Percentiles rank a stretch among this genome's conserved stretches.
Conservation (phyloP, 2,888 invertebrate genomes). For the Plebejus argus region DNA sequence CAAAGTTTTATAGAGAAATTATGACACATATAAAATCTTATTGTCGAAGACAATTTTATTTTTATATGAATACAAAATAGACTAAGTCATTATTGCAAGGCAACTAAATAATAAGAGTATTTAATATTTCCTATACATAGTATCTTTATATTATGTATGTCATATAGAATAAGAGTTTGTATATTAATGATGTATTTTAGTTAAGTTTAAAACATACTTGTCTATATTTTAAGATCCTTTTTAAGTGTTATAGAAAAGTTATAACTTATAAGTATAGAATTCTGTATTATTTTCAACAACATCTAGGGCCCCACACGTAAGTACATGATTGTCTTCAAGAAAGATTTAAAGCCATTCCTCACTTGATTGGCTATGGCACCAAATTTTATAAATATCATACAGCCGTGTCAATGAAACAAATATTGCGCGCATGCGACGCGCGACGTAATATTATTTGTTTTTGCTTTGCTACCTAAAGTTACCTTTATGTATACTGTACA, state of each 20-base stretch:
- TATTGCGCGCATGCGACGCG: neutral
- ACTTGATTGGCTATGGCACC: neutral
- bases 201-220: neutral
- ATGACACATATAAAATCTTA: slow-evolving; percentile 63
- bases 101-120: slow-evolving; percentile 55
- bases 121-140: slow-evolving; percentile 35
- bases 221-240: slow-evolving; percentile 17
- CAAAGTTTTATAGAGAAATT: slow-evolving; percentile 75
- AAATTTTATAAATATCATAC: neutral
- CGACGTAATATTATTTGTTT: no score
- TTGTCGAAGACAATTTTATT: slow-evolving; percentile 77
- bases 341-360: neutral
- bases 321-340: neutral
- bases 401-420: neutral
- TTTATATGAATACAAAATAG: slow-evolving; percentile 64
- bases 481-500: no score
- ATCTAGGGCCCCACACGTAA: neutral
- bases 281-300: neutral
- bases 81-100: slow-evolving; percentile 69
- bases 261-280: neutral
- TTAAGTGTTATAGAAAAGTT: neutral
- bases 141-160: slow-evolving; percentile 15
- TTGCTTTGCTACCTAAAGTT: no score
- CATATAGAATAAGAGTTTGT: neutral
- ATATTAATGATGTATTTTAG: neutral